A percentile compares a stretch with the other conserved stretches of the same genome.
These are phyloP conservation scores for Amblyteles armatorius DNA, from an alignment of 2,888 invertebrate genomes.

Conservation along the genomic window DNA sequence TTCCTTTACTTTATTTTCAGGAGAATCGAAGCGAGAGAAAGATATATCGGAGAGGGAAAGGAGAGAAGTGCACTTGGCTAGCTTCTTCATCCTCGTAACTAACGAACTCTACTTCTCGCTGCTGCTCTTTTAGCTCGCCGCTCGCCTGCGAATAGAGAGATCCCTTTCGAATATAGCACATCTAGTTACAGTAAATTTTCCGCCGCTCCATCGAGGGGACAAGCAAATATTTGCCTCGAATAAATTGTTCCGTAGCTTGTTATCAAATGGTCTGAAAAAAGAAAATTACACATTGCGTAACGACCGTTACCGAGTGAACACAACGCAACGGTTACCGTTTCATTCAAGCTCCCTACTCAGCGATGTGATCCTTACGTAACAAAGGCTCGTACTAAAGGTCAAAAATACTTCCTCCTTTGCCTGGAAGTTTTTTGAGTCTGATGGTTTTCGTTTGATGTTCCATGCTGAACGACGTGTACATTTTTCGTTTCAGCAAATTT, in stretches of 20 bases:
- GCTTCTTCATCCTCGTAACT: conserved; percentile 53
- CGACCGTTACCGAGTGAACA: background rate
- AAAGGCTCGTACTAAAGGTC: no score
- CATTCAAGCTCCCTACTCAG: no score
- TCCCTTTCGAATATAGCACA: background rate
- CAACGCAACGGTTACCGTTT: no score
- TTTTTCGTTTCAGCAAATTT: no score
- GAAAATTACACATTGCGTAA: background rate
- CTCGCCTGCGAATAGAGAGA: conserved; percentile 7
- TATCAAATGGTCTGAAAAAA: background rate
- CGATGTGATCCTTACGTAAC: no score
- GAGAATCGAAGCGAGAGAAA: conserved; percentile 26
- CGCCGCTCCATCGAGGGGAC: background rate
- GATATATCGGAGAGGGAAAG: conserved; percentile 24
- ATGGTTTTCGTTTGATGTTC: no score
- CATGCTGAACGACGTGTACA: no score
- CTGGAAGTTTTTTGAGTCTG: no score
- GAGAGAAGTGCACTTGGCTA: conserved; percentile 28
- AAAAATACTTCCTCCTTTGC: no score
- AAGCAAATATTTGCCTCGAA: conserved; percentile 7
- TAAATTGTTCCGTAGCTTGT: background rate
- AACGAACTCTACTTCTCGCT: conserved; percentile 50
- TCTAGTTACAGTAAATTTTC: background rate
- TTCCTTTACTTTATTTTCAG: conserved; percentile 24
- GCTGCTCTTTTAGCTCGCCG: background rate